Evolutionary conservation across 1,140 invertebrate genomes (phyloP).

Genomic region (Macrocentrus cingulum): DNA sequence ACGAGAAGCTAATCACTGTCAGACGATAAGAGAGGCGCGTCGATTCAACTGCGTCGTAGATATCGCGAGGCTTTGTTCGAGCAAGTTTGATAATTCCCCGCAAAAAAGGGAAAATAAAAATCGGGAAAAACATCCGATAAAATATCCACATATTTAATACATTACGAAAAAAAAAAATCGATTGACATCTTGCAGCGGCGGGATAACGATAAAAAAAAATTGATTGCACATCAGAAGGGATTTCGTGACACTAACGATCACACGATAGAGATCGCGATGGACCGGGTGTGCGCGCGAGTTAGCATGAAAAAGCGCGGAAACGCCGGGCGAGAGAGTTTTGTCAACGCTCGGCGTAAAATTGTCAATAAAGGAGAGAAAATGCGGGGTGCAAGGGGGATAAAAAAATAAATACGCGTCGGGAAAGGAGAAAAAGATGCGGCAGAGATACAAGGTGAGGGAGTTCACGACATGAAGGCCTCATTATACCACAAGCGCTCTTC

Average conservation of each 20-base stretch:
- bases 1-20: constrained; percentile 27
- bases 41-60: constrained; percentile 41
- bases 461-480: constrained; percentile 48
- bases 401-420: not conserved
- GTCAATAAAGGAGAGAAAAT: constrained; percentile 26
- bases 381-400: no score
- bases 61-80: constrained; percentile 24
- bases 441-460: constrained; percentile 35
- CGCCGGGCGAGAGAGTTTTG: constrained; percentile 12
- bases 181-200: no score
- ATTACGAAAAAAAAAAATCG: no score
- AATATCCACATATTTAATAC: no score
- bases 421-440: constrained; percentile 15
- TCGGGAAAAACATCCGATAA: no score
- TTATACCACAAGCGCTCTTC: constrained; percentile 37
- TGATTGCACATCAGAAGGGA: no score
- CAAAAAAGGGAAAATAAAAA: no score
- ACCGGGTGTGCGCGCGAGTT: not conserved
- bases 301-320: constrained; percentile 4
- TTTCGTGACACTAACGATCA: no score
- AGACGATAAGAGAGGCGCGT: constrained; percentile 25
- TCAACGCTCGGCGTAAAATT: constrained; percentile 21
- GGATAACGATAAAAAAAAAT: no score
- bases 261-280: not conserved
- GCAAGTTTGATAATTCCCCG: not conserved